Evolutionary conservation across 1,140 invertebrate genomes (phyloP).

Genomic region (Formica selysi): DNA sequence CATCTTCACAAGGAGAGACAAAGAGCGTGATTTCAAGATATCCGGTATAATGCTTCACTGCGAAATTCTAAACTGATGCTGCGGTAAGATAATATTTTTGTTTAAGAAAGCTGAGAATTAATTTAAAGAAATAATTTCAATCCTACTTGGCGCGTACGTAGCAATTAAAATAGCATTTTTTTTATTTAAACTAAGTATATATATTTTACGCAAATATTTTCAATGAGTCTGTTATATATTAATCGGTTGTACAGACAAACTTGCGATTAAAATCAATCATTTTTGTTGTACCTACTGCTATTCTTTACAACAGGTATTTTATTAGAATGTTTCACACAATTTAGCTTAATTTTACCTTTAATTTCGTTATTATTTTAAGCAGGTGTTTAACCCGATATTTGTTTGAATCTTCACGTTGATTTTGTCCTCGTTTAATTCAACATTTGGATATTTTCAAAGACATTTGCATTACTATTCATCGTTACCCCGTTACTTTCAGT

Average conservation of each 20-base stretch:
- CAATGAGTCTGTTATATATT: not conserved
- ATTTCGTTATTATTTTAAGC: slow-evolving; percentile 59
- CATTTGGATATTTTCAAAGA: not conserved
- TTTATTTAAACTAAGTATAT: not conserved
- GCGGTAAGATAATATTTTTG: not conserved
- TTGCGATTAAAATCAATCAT: not conserved
- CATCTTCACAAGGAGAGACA: slow-evolving; percentile 50
- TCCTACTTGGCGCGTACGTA: not conserved
- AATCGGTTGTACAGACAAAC: not conserved
- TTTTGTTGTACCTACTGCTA: not conserved
- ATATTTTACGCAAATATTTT: not conserved
- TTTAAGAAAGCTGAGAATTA: not conserved
- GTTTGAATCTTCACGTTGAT: slow-evolving; percentile 53
- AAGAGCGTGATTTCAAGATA: slow-evolving; percentile 27
- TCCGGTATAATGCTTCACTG: slow-evolving; percentile 31
- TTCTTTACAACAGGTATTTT: not conserved
- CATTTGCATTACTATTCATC: slow-evolving; percentile 24
- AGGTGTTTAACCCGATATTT: slow-evolving; percentile 71
- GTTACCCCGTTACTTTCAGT: not conserved
- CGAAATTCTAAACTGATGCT: slow-evolving; percentile 34
- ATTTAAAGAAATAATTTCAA: not conserved
- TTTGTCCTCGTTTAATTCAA: slow-evolving; percentile 64
- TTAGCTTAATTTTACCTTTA: slow-evolving; percentile 28
- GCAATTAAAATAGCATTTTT: not conserved
- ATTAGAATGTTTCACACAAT: not conserved